phyloP scores from a whole-genome alignment of 2,113 vertebrate species.

The Sakesphorus luctuosus region DNA sequence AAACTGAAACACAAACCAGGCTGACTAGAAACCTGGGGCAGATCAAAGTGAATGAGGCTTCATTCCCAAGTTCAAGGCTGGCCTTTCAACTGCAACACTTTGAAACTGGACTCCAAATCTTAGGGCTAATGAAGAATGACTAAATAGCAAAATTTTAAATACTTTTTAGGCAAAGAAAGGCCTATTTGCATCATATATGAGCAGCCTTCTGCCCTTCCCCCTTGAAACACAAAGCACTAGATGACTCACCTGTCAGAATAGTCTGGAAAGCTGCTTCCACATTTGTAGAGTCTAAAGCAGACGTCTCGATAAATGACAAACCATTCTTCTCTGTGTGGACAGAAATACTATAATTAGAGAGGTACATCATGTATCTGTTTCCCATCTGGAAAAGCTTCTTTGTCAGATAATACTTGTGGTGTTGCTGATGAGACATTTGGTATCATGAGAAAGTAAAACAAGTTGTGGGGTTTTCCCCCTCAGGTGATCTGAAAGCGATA shows the following conservation, averaged over 20 bases:
- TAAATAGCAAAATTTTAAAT: background rate
- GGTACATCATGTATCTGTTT: background rate
- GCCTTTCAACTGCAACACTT: background rate
- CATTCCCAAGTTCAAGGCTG: background rate
- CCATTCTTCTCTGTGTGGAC: constrained; percentile 86
- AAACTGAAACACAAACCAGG: background rate
- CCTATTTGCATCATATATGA: background rate
- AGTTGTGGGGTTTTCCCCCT: background rate
- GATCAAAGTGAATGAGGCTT: background rate
- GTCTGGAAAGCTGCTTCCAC: constrained; percentile 95
- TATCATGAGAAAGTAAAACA: background rate
- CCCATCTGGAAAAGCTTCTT: background rate
- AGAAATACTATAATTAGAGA: constrained; percentile 47
- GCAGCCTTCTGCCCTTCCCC: background rate
- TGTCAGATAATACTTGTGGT: background rate
- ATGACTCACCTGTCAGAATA: constrained; percentile 88
- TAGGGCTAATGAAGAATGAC: background rate
- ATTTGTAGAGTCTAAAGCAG: constrained; percentile 93
- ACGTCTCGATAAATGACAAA: constrained; percentile 94
- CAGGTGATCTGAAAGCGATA: background rate
- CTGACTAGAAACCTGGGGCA: background rate
- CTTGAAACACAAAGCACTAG: background rate
- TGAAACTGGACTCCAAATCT: background rate
- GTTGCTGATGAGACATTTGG: background rate
- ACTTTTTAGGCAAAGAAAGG: background rate